Evolutionary conservation across 2,113 vertebrate species (phyloP), one percentile per base, ranked within the genome.

Genomic region (Proteles cristata): DNA sequence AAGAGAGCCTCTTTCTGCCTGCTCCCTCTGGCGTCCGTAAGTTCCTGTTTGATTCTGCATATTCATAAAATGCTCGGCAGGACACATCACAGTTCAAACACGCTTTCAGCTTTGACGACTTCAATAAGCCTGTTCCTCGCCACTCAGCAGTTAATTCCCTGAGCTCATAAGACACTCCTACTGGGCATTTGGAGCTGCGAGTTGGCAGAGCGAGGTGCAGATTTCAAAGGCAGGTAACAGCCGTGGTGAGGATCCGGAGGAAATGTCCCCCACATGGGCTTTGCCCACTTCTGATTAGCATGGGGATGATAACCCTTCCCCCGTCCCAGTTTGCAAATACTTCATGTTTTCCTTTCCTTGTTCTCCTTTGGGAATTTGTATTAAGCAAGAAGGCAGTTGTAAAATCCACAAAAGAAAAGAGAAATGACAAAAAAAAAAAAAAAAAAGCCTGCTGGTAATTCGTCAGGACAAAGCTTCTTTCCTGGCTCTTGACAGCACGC

Each of bases 21-120:
- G 80, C 80, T 96, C 80, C 92, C 88, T 96, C 92, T 79, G 69
- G 96, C 80, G 81, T 11, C 94, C 35, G 26, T 87, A 10, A 73
- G 93, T 33, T 96, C 55, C 96, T 97, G 39, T 93, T 94, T 96
- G 94, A 96, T 97, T 97, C 94, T 97, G 95, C 92, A 91, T 97
- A 97, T 98, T 97, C 97, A 96, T 97, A 97, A 98, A 97, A 95
- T 43, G 66, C 97, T 93, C 89, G 0, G 80, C 85, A 55, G 97
- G 96, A 96, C 93, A 69, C 85, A 88, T 28, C 71, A 9, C 94
- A 90, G 95, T 97, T 98, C 97, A 97, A 96, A 96, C 50, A 21
- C 5, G 35, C 88, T 97, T 96, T 97, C 92, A 68, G 97, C 92
- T 96, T 74, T 87, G 87, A 86, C 0, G 5, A 88, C 96, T 97